Base-by-base conservation (phyloP, 2,797 vertebrate genomes). In the Carcharodon carcharias region DNA sequence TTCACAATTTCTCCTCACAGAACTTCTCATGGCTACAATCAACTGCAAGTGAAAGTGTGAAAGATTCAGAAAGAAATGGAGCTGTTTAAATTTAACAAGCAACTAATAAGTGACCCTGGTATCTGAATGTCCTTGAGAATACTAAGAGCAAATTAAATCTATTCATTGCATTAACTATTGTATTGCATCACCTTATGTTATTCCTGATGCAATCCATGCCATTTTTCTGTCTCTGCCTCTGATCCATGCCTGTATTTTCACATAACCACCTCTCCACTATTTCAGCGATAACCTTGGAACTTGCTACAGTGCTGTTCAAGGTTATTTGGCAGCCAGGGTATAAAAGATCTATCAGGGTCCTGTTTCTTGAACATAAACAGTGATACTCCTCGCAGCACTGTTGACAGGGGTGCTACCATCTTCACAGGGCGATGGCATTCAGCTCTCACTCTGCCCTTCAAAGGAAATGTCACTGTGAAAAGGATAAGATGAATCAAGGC, bases 261-360 rank as follows among this genome's bases (percentile, higher is more conserved):
- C 94, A 95, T 73, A 95, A 77, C 67, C 94, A 95, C 45, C 67
- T 77, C 94, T 95, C 50, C 94, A 95, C 94, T 73, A 95, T 95
- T 95, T 95, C 94, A 95, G 69, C 21, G 50, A 95, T 95, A 77
- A 95, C 94, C 94, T 95, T 95, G 94, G 94, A 95, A 95, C 94
- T 95, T 95, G 94, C 67, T 95, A 95, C 69, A 77, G 94, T 77
- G 94, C 94, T 95, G 97, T 96, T 97, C 97, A 97, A 97, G 96
- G 97, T 95, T 96, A 96, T 96, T 96, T 96, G 67, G 58, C n/a
- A 96, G 89, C 96, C 96, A 31, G 58, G 92, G 96, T 96, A 97
- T 96, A 96, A 95, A 95, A 95, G 94, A 95, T 95, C 69, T 61
- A 35, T 96, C 88, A 95, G 94, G 45, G 94, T 95, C 69, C 50